phyloP scores from a whole-genome alignment of 1,140 invertebrate genomes.

The Stegodyphus mimosarum region DNA sequence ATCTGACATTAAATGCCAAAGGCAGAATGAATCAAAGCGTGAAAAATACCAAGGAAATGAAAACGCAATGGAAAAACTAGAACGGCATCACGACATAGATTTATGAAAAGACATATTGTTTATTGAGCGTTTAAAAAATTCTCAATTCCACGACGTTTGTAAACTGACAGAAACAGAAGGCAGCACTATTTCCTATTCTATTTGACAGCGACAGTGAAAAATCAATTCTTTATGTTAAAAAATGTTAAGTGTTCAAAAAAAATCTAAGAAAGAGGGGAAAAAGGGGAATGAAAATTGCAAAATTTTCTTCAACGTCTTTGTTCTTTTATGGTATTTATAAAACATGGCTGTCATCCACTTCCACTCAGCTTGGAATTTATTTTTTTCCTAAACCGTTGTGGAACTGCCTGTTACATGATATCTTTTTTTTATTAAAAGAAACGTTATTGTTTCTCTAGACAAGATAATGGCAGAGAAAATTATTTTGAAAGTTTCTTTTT shows the following conservation, averaged over 20 bases:
- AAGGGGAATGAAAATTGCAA: too few relatives aligned
- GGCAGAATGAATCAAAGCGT: constrained; percentile 24
- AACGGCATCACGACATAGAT: constrained; percentile 35
- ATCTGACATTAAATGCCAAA: constrained; percentile 4
- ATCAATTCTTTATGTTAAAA: constrained; percentile 21
- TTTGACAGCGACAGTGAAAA: not conserved
- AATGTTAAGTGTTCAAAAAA: not conserved
- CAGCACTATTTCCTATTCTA: not conserved
- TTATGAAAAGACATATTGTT: constrained; percentile 39
- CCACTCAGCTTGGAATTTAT: too few relatives aligned
- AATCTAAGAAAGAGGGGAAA: too few relatives aligned
- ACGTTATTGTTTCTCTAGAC: too few relatives aligned
- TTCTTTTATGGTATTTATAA: too few relatives aligned
- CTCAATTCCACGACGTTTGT: constrained; percentile 23
- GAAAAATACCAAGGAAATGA: not conserved
- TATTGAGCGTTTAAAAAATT: constrained; percentile 38
- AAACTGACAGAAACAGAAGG: constrained; percentile 45
- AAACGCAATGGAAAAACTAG: constrained; percentile 2
- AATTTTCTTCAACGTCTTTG: too few relatives aligned
- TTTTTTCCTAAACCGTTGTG: too few relatives aligned
- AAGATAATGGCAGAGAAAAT: too few relatives aligned
- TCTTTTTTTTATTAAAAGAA: too few relatives aligned
- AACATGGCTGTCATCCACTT: too few relatives aligned
- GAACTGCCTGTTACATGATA: too few relatives aligned
- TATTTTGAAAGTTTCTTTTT: too few relatives aligned